Evolutionary conservation across 2,113 vertebrate genomes (phyloP).

Genomic region (Mormyrus lacerda): DNA sequence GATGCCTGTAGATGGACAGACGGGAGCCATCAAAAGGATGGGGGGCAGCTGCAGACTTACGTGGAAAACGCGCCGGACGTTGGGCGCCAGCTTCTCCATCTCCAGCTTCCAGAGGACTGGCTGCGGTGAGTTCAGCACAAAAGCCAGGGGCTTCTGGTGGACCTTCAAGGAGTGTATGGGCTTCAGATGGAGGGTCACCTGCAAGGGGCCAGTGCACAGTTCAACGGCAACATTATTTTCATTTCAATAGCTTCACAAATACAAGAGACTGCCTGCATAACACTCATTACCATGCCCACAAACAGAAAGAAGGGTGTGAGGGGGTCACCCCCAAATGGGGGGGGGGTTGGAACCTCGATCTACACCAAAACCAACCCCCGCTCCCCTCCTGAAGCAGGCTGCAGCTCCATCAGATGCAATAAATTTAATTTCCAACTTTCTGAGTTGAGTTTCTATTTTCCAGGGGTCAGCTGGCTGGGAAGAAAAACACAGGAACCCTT

Average conservation of each 20-base stretch:
- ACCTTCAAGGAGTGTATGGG: constrained; percentile 80
- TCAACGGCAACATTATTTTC: background rate
- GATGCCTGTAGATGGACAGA: background rate
- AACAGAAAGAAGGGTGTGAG: background rate
- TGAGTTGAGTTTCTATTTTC: background rate
- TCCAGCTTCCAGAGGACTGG: constrained; percentile 80
- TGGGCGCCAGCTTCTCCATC: constrained; percentile 74
- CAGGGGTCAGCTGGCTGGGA: background rate
- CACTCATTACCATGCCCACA: background rate
- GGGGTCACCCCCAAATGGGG: constrained; percentile 22
- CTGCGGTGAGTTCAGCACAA: constrained; percentile 81
- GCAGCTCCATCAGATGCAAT: constrained; percentile 19
- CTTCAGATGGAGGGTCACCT: constrained; percentile 81
- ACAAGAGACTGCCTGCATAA: background rate
- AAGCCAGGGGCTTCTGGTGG: constrained; percentile 84
- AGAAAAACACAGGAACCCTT: background rate
- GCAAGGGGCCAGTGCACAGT: background rate
- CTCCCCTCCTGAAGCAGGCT: constrained; percentile 8
- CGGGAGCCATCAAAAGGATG: background rate
- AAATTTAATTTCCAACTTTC: background rate
- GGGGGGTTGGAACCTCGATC: background rate
- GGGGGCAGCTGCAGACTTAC: constrained; percentile 72
- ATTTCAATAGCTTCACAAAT: constrained; percentile 42
- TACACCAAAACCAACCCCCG: constrained; percentile 23
- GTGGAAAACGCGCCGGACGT: constrained; percentile 73